Evolutionary conservation across 2,113 vertebrate genomes (phyloP).

Genomic region (Dromiciops gliroides): DNA sequence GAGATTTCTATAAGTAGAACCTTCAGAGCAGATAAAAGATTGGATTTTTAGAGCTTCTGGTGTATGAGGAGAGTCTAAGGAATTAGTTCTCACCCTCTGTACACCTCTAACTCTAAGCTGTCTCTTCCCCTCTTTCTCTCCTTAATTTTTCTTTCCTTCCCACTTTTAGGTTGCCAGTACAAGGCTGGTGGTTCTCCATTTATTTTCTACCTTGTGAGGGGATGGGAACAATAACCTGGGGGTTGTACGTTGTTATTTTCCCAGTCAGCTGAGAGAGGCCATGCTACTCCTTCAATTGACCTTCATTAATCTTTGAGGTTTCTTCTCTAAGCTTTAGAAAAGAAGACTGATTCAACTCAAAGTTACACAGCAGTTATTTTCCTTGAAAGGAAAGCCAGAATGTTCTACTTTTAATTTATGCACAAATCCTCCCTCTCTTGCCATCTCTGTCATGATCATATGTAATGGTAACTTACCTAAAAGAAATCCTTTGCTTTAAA

Average conservation of each 20-base stretch:
- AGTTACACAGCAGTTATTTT: background rate
- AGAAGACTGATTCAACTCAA: background rate
- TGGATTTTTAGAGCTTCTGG: background rate
- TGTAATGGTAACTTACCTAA: background rate
- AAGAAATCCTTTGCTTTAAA: background rate
- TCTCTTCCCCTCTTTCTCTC: background rate
- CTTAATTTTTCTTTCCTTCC: constrained; percentile 31
- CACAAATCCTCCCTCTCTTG: background rate
- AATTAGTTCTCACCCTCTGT: background rate
- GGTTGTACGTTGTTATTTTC: background rate
- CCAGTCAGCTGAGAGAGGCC: background rate
- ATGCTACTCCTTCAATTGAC: background rate
- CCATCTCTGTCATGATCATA: background rate
- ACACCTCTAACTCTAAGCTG: background rate
- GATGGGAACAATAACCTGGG: background rate
- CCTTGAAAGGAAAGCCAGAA: background rate
- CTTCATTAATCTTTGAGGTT: background rate
- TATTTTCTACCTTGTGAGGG: background rate
- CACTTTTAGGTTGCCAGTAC: background rate
- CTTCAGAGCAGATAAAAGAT: background rate
- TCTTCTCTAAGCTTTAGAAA: background rate
- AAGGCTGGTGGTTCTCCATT: background rate
- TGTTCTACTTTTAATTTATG: background rate
- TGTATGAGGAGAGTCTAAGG: background rate
- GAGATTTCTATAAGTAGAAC: constrained; percentile 7